phyloP scores from a whole-genome alignment of 2,113 vertebrate genomes.

The Pelusios castaneus region DNA sequence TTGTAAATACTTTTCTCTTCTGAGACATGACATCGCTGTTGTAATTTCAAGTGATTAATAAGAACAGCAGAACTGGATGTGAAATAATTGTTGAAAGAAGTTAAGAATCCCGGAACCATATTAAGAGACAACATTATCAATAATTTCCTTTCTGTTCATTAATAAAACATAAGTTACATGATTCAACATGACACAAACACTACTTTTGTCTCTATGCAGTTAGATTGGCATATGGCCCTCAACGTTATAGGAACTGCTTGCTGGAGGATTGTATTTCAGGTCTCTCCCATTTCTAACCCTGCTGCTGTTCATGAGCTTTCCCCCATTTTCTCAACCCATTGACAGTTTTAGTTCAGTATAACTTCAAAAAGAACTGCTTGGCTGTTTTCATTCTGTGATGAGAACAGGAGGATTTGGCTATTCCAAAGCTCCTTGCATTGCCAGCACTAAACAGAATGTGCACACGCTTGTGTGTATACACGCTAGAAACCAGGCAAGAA shows the following conservation, averaged over 20 bases:
- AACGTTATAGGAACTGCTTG: neutral
- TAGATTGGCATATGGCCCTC: neutral
- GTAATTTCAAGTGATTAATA: conserved; percentile 34
- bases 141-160: neutral
- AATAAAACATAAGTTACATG: neutral
- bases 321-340: neutral
- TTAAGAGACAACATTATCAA: neutral
- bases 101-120: neutral
- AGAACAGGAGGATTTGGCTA: neutral
- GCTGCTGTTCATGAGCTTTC: neutral
- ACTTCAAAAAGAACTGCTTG: neutral
- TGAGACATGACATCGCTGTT: neutral
- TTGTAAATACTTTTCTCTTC: neutral
- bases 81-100: conserved; percentile 21
- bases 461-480: neutral
- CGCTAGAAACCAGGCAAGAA: neutral
- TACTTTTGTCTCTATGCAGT: neutral
- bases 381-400: neutral
- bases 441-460: neutral
- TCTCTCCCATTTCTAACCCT: neutral
- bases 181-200: neutral
- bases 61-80: neutral
- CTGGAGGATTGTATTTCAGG: neutral
- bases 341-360: rapidly evolving
- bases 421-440: neutral